These are phyloP conservation scores for Aegithalos caudatus DNA, from an alignment of 2,113 vertebrate genomes.

Conservation along the genomic window DNA sequence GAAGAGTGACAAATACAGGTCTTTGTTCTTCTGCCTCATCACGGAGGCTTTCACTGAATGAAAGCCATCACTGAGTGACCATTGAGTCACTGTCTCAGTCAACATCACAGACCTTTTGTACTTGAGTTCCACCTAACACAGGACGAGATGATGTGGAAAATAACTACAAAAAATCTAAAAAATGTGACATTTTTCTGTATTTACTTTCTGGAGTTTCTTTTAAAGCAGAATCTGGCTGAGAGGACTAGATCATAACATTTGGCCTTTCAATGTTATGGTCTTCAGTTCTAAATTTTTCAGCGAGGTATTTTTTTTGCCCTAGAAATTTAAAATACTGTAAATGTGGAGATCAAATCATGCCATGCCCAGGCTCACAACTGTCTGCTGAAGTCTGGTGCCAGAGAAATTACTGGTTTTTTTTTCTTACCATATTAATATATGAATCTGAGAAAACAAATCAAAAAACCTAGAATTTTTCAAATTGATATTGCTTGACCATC, in stretches of 20 bases:
- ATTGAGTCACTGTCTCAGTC: not conserved
- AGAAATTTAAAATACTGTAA: not conserved
- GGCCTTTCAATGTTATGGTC: not conserved
- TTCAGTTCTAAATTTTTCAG: not conserved
- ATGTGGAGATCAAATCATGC: not conserved
- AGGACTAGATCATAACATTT: not conserved
- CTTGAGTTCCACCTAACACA: not conserved
- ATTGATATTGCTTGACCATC: not conserved
- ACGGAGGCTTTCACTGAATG: not conserved
- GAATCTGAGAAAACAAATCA: not conserved
- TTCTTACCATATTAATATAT: not conserved
- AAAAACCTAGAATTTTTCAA: not conserved
- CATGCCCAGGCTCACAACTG: not conserved
- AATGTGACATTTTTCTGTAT: not conserved
- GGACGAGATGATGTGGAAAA: not conserved
- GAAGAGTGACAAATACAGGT: not conserved
- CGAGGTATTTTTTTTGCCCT: not conserved
- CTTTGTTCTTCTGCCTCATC: not conserved
- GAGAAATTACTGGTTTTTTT: not conserved
- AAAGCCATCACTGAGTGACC: not conserved
- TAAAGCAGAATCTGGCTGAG: not conserved
- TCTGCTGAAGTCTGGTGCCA: not conserved
- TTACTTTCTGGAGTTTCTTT: not conserved
- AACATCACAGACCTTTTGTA: not conserved
- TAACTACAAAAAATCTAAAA: not conserved